Base-by-base conservation (phyloP, 1,140 invertebrate species). In the Wiebesia pumilae region DNA sequence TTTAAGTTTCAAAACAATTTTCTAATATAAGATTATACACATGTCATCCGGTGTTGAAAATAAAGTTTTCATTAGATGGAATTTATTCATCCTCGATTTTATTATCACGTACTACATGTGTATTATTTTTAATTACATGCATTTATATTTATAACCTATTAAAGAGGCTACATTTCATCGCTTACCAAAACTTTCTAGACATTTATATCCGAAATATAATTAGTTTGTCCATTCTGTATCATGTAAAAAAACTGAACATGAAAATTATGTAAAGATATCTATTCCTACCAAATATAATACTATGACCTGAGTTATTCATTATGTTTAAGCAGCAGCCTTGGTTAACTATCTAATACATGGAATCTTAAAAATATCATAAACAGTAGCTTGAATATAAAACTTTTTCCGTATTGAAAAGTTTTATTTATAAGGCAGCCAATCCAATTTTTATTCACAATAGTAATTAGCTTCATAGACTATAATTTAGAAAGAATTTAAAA, bases 141-240 rank as follows among this genome's bases (percentile, higher is more conserved):
- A 24, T 24, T 35, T 1, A 24, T 0, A 40, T 73, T 47, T 58
- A 0, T 21, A 21, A 38, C 30, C 24, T 24, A 30, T 10, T 47
- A 40, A 51, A 71, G n/a, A 24, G 40, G 33, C 16, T 54, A n/a
- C 30, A 27, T 54, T 51, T 73, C 51, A 30, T 6, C 24, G 21
- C n/a, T 65, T 67, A 47, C 51, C 43, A 75, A 83, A 83, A 75
- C 33, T 75, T 83, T 75, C 51, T n/a, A 75, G 16, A 24, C 24
- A 40, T 58, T 83, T 75, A 83, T 24, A 30, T n/a, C 14, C 67
- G 10, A 71, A 69, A 19, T 10, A 19, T 40, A 80, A 80, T 69
- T 47, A n/a, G 35, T 35, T 33, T 54, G 12, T 33, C 30, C 6
- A 33, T 35, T 33, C 27, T 51, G 43, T 58, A 33, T 9, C 14